Evolutionary conservation across 2,888 invertebrate genomes (phyloP), one percentile per base, ranked within the genome.

Genomic region (Steinernema hermaphroditum): DNA sequence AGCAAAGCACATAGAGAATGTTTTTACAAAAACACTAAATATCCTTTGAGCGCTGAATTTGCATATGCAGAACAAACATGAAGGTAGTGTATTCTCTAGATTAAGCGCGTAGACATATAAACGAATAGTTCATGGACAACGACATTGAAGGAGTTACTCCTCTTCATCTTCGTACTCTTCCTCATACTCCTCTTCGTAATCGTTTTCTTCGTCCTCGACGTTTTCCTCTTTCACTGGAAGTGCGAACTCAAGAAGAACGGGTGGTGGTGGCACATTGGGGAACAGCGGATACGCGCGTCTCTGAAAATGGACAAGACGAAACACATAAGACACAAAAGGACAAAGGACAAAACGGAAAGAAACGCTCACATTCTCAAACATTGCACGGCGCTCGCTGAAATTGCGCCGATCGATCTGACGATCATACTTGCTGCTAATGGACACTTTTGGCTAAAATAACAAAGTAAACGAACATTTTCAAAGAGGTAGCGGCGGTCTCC

Each of bases 381-480:
- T 80, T 19, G 78, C 70, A 34, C 83, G 77, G 44, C 85, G 78
- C 70, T 86, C 86, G 49, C 80, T 81, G 81, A 86, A 86, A 78
- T 85, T 85, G 62, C 96, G 92, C 89, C 95, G 93, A 90, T 96
- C 96, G 82, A 95, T 94, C 90, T 95, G 93, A 90, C 96, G 91
- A 90, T 96, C 96, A 90, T 95, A 96, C 91, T 96, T 96, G 90
- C 94, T 95, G 89, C 94, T 94, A 88, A 96, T 94, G 91, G 74
- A 72, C 0, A 80, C 72, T 68, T 81, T 81, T 24, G 78, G 74
- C 74, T 76, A 68, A 70, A 74, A 72, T 8, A 34, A 24, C 24
- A 29, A 4, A 8, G 0, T 57, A 19, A 69, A 50, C 74, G 46
- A n/a, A 74, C 74, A 27, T 70, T 77, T 72, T 81, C 80, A 76